phyloP scores from a whole-genome alignment of 2,113 vertebrate species.

The Lontra canadensis region DNA sequence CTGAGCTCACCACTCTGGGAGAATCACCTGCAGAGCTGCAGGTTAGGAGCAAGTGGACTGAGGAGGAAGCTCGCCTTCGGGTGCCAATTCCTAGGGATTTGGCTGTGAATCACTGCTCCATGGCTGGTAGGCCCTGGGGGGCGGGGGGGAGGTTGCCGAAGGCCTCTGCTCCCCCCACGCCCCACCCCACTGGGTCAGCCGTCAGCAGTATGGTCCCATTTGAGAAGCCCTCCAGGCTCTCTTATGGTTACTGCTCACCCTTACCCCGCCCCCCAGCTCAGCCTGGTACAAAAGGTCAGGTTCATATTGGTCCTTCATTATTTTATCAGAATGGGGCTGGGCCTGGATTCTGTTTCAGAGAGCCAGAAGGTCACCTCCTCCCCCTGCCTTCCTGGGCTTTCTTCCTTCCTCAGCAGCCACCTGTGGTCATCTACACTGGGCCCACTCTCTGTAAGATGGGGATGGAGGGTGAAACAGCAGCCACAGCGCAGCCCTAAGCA shows the following conservation, averaged over 20 bases:
- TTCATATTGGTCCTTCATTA: fast-evolving
- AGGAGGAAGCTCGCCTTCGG: neutral
- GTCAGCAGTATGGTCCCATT: neutral
- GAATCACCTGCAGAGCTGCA: neutral
- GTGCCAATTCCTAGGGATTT: neutral
- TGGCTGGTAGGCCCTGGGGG: neutral
- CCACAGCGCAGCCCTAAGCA: fast-evolving
- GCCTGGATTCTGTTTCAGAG: neutral
- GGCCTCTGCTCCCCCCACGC: neutral
- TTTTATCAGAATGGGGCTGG: neutral
- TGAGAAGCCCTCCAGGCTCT: neutral
- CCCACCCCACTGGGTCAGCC: neutral
- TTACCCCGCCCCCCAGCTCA: neutral
- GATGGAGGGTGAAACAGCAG: neutral
- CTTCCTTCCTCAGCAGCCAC: neutral
- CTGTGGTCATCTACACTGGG: neutral
- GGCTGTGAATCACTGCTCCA: neutral
- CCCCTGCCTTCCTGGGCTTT: neutral
- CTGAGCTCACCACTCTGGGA: neutral
- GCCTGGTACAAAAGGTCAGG: neutral
- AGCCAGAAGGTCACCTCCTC: neutral
- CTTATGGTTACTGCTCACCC: neutral
- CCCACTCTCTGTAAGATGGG: neutral
- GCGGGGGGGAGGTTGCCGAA: neutral
- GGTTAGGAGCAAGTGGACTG: neutral